phyloP scores from a whole-genome alignment of 2,797 vertebrate species.

The Alfaro cultratus region DNA sequence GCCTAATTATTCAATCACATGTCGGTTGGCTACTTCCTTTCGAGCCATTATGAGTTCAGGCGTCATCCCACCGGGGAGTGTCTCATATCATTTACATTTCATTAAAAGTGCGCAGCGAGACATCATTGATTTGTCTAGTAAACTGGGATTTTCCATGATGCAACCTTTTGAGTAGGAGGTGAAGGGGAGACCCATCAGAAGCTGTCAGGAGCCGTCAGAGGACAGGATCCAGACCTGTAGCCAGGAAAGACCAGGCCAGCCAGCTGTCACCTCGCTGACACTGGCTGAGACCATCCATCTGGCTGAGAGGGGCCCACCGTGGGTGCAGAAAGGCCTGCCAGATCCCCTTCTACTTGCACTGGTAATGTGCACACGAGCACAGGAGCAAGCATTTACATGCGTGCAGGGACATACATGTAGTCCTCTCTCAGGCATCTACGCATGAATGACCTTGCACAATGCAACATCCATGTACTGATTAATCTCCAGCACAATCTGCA shows the following conservation, averaged over 20 bases:
- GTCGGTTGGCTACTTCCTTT: slow-evolving; percentile 64
- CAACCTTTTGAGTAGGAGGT: slow-evolving; percentile 55
- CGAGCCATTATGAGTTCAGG: slow-evolving; percentile 57
- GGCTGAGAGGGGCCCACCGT: slow-evolving; percentile 73
- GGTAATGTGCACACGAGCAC: slow-evolving; percentile 15
- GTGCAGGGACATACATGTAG: slow-evolving; percentile 12
- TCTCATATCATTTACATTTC: slow-evolving; percentile 74
- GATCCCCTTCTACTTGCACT: slow-evolving; percentile 43
- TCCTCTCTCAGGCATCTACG: slow-evolving; percentile 1
- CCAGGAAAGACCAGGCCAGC: slow-evolving; percentile 73
- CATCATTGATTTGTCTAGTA: slow-evolving; percentile 64
- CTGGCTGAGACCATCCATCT: slow-evolving; percentile 81
- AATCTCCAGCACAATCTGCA: slow-evolving; percentile 62
- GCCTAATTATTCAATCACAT: slow-evolving; percentile 67
- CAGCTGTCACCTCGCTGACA: slow-evolving; percentile 81
- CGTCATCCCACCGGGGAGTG: slow-evolving; percentile 66
- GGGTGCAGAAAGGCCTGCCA: slow-evolving; percentile 64
- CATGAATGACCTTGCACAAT: slow-evolving; percentile 17
- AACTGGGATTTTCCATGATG: slow-evolving; percentile 72
- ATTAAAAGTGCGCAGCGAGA: slow-evolving; percentile 68
- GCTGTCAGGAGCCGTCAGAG: slow-evolving; percentile 78
- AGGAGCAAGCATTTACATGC: slow-evolving; percentile 32
- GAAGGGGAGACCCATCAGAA: slow-evolving; percentile 67
- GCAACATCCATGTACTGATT: slow-evolving; percentile 46
- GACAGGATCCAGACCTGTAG: slow-evolving; percentile 76